These are phyloP conservation scores for Ammospiza nelsoni DNA, from an alignment of 2,113 vertebrate species.

Conservation along the genomic window DNA sequence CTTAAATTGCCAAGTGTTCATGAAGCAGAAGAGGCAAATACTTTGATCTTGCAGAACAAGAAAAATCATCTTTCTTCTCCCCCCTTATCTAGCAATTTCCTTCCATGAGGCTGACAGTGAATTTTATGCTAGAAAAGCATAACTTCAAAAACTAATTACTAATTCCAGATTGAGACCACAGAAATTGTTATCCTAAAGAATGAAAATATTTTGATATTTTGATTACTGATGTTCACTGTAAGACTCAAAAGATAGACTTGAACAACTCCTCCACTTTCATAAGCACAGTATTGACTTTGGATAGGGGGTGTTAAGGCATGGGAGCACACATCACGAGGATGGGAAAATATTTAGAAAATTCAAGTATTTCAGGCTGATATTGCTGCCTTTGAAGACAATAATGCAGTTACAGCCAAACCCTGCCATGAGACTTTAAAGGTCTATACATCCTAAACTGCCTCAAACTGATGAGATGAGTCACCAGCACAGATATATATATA, in stretches of 20 bases:
- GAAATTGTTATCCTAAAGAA: not conserved
- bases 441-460: not conserved
- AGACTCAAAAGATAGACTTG: not conserved
- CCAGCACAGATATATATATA: not conserved
- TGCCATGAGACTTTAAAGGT: not conserved
- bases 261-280: not conserved
- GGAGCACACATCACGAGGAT: not conserved
- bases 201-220: not conserved
- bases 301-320: accelerated
- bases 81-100: not conserved
- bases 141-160: not conserved
- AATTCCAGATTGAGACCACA: not conserved
- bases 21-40: not conserved
- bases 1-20: not conserved
- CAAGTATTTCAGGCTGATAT: not conserved
- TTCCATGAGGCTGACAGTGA: not conserved
- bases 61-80: not conserved
- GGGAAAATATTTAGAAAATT: not conserved
- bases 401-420: not conserved
- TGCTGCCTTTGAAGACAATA: not conserved
- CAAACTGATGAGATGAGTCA: not conserved
- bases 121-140: not conserved
- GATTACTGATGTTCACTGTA: not conserved
- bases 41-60: not conserved
- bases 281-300: not conserved